These are phyloP conservation scores for Sebastes vulpes DNA, from an alignment of 2,797 vertebrate species.

Conservation along the genomic window DNA sequence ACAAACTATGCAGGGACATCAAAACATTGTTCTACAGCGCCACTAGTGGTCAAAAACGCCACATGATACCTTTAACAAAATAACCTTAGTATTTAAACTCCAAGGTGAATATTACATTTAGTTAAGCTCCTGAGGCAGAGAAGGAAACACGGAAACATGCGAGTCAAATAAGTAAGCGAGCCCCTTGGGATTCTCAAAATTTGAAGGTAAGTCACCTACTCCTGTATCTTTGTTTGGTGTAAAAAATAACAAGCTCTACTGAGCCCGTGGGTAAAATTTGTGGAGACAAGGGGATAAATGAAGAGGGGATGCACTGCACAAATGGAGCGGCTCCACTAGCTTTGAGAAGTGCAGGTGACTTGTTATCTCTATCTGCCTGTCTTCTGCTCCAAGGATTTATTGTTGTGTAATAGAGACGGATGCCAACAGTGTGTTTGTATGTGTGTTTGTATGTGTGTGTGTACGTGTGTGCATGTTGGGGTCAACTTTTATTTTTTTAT, in stretches of 20 bases:
- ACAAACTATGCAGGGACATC: neutral
- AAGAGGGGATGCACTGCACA: constrained; percentile 25
- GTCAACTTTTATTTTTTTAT: constrained; percentile 6
- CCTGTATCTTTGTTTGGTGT: neutral
- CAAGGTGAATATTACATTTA: constrained; percentile 35
- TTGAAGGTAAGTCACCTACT: neutral
- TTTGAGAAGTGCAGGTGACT: constrained; percentile 39
- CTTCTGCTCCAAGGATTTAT: constrained; percentile 35
- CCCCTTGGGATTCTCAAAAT: constrained; percentile 10
- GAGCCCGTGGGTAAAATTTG: constrained; percentile 8
- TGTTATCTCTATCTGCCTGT: constrained; percentile 22
- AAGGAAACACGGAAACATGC: constrained; percentile 13
- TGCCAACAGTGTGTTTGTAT: constrained; percentile 22
- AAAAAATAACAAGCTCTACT: neutral
- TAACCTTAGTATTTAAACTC: constrained; percentile 4
- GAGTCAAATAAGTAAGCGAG: constrained; percentile 5
- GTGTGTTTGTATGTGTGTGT: constrained; percentile 20
- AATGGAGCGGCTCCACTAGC: constrained; percentile 18
- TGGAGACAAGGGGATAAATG: constrained; percentile 30
- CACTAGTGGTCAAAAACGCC: neutral
- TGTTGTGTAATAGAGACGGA: constrained; percentile 40
- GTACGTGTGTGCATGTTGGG: constrained; percentile 8
- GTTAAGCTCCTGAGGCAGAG: constrained; percentile 9
- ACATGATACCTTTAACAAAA: neutral
- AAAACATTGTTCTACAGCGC: neutral